phyloP scores from a whole-genome alignment of 2,113 vertebrate genomes.

The Neogobius melanostomus region DNA sequence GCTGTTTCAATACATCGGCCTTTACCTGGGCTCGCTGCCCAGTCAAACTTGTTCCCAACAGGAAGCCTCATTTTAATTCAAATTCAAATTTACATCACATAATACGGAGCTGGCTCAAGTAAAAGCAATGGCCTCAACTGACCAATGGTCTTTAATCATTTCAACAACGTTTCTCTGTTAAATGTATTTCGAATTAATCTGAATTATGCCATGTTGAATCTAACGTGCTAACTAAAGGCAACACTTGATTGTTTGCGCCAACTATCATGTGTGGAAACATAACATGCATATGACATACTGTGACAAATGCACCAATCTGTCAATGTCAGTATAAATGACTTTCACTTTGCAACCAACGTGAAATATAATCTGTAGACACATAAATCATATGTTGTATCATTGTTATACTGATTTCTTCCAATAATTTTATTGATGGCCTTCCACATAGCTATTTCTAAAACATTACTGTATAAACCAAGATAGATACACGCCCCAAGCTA shows the following conservation, averaged over 20 bases:
- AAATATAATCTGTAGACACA: too few species aligned
- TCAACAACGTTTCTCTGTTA: slow-evolving; percentile 5
- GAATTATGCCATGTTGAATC: background rate
- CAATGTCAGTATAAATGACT: background rate
- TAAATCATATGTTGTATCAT: too few species aligned
- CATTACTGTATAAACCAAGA: too few species aligned
- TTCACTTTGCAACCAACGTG: background rate
- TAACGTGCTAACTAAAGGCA: background rate
- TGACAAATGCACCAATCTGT: background rate
- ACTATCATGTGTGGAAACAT: background rate
- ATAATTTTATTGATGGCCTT: too few species aligned
- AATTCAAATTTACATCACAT: slow-evolving; percentile 38
- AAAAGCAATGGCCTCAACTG: slow-evolving; percentile 20
- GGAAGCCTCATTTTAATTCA: slow-evolving; percentile 36
- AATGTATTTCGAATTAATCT: background rate
- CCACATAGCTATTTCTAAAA: too few species aligned
- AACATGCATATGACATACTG: background rate
- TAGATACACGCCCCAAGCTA: too few species aligned
- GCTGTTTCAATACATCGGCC: slow-evolving; percentile 49
- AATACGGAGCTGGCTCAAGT: slow-evolving; percentile 23
- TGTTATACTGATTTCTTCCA: too few species aligned
- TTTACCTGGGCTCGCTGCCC: slow-evolving; percentile 48
- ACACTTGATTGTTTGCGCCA: background rate
- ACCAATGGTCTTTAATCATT: slow-evolving; percentile 31
- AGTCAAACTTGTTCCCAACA: slow-evolving; percentile 40